Conservation (phyloP, 2,888 invertebrate genomes). For the Lysandra bellargus region DNA sequence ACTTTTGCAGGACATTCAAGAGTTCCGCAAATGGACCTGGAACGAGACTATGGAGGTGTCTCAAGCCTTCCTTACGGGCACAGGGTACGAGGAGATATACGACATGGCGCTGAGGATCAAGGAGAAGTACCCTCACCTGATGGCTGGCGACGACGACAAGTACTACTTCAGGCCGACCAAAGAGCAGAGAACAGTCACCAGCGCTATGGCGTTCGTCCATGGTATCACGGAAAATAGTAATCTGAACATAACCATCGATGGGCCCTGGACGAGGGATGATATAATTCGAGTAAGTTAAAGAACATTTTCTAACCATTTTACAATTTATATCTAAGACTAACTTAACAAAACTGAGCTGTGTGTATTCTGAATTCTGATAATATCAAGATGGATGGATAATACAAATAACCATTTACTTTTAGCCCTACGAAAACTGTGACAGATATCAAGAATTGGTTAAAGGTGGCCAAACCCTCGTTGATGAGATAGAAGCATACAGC, state of each 20-base stretch:
- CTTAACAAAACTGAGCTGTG: background rate
- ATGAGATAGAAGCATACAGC: slow-evolving; percentile 53
- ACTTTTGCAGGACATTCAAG: slow-evolving; percentile 80
- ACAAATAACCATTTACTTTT: slow-evolving; percentile 38
- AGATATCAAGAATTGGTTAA: slow-evolving; percentile 67
- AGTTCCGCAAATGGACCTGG: slow-evolving; percentile 84
- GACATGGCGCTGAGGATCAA: slow-evolving; percentile 75
- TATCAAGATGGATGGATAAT: background rate
- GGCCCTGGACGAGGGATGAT: slow-evolving; percentile 52
- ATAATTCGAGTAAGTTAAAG: slow-evolving; percentile 58
- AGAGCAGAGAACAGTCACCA: slow-evolving; percentile 81
- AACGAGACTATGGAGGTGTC: slow-evolving; percentile 80
- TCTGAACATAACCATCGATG: slow-evolving; percentile 52
- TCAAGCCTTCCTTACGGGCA: slow-evolving; percentile 79
- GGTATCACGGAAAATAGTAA: slow-evolving; percentile 64
- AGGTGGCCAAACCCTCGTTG: slow-evolving; percentile 47
- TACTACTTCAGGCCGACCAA: slow-evolving; percentile 83
- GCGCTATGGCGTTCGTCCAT: slow-evolving; percentile 82
- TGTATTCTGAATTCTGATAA: background rate
- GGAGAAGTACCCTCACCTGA: slow-evolving; percentile 64
- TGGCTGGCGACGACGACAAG: slow-evolving; percentile 62
- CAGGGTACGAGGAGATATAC: slow-evolving; percentile 83
- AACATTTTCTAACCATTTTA: background rate
- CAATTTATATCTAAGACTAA: no score
- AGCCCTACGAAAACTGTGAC: slow-evolving; percentile 75